Percentiles rank a stretch among this genome's conserved stretches.
Evolutionary conservation across 53 echinoderm and acorn worm genomes (phyloP).

Genomic region (Crossaster papposus): DNA sequence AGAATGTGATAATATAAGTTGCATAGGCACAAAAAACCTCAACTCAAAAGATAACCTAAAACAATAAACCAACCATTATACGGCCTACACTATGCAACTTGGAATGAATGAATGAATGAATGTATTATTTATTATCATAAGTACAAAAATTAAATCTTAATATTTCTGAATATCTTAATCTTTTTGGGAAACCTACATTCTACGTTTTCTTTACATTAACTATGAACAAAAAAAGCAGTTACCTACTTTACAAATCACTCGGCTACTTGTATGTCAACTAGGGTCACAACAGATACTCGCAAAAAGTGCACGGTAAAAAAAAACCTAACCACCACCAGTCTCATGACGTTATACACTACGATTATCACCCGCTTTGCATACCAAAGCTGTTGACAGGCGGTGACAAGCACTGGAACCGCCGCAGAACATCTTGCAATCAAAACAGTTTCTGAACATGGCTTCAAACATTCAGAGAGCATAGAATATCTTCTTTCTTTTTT

Average conservation of each 20-base stretch:
- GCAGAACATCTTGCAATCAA: conserved; percentile 4
- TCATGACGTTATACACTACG: conserved; percentile 32
- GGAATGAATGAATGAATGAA: conserved; percentile 61
- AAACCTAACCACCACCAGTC: conserved; percentile 36
- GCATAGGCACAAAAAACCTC: conserved; percentile 39
- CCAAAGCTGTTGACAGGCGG: conserved; percentile 12
- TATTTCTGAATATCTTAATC: conserved; percentile 27
- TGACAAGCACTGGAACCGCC: not conserved
- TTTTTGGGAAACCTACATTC: conserved; percentile 30
- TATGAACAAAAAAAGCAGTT: conserved; percentile 26
- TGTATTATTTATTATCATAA: conserved; percentile 41
- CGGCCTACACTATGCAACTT: conserved; percentile 59
- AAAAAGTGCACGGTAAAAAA: conserved; percentile 50
- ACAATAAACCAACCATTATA: conserved; percentile 11
- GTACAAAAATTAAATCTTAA: conserved; percentile 58
- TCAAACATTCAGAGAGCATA: conserved; percentile 37
- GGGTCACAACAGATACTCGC: conserved; percentile 30
- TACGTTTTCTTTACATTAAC: conserved; percentile 27
- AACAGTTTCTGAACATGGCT: not conserved
- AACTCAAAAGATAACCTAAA: not conserved
- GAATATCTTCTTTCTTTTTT: not conserved
- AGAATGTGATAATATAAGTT: conserved; percentile 46
- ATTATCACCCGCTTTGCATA: not conserved
- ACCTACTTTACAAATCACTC: conserved; percentile 54
- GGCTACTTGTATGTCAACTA: conserved; percentile 18